These are phyloP conservation scores for Ornithorhynchus anatinus DNA, from an alignment of 2,113 vertebrate genomes.

Conservation along the genomic window DNA sequence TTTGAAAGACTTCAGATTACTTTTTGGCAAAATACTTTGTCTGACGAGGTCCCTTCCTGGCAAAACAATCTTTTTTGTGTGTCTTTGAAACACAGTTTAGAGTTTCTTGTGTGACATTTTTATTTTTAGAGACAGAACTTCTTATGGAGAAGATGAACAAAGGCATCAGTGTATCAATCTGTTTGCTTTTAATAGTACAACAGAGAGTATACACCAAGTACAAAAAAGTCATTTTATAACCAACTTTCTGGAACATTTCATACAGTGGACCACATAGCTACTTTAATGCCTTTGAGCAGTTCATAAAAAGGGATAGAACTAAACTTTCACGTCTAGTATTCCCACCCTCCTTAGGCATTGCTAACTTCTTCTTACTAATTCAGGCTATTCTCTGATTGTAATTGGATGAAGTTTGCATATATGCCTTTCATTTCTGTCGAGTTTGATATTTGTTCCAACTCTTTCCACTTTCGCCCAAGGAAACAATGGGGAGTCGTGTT, in stretches of 20 bases:
- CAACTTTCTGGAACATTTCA: neutral
- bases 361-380: too few relatives aligned
- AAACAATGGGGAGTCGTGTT: too few relatives aligned
- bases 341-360: too few relatives aligned
- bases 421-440: too few relatives aligned
- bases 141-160: neutral
- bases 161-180: neutral
- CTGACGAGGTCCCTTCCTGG: neutral
- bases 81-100: neutral
- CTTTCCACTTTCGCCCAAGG: too few relatives aligned
- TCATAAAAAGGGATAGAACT: neutral
- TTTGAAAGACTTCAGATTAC: neutral
- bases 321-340: neutral
- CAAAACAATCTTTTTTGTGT: neutral
- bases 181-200: neutral
- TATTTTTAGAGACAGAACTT: neutral
- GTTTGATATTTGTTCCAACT: too few relatives aligned
- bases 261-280: neutral
- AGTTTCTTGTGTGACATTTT: slow-evolving; percentile 13
- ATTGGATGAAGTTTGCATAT: too few relatives aligned
- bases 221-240: neutral
- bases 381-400: too few relatives aligned
- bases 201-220: neutral
- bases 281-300: neutral
- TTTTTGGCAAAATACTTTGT: slow-evolving; percentile 1